Evolutionary conservation across 2,797 vertebrate genomes (phyloP).

Genomic region (Alauda arvensis): DNA sequence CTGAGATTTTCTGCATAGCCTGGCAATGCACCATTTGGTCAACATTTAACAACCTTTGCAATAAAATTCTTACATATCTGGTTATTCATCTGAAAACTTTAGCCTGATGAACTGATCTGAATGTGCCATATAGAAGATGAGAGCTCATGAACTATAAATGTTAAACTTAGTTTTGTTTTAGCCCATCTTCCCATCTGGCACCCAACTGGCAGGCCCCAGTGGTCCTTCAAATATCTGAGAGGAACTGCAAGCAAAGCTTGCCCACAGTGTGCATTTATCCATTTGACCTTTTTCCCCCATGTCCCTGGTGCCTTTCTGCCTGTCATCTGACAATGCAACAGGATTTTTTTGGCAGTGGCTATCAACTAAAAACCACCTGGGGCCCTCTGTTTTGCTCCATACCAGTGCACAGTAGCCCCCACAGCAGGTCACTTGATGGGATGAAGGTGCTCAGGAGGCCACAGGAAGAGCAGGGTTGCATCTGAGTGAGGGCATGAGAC

Average conservation of each 20-base stretch:
- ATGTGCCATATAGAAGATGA: background rate
- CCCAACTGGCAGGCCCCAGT: background rate
- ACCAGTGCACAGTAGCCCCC: background rate
- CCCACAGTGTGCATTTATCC: background rate
- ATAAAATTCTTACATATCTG: conserved; percentile 31
- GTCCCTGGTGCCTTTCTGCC: background rate
- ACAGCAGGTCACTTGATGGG: background rate
- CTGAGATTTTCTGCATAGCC: conserved; percentile 31
- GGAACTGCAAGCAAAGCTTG: background rate
- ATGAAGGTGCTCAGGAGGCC: background rate
- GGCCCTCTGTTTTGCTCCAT: background rate
- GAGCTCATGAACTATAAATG: background rate
- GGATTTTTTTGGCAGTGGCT: background rate
- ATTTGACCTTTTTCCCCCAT: background rate
- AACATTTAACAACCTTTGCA: conserved; percentile 40
- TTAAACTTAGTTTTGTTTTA: background rate
- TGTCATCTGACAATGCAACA: background rate
- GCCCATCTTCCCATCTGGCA: background rate
- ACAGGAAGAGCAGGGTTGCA: background rate
- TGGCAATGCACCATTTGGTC: conserved; percentile 43
- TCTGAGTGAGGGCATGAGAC: background rate
- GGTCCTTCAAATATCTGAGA: background rate
- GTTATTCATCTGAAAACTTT: conserved; percentile 44
- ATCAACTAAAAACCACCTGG: background rate
- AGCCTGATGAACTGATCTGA: background rate